Conservation (phyloP, 2,113 vertebrate genomes). For the Gopherus flavomarginatus region DNA sequence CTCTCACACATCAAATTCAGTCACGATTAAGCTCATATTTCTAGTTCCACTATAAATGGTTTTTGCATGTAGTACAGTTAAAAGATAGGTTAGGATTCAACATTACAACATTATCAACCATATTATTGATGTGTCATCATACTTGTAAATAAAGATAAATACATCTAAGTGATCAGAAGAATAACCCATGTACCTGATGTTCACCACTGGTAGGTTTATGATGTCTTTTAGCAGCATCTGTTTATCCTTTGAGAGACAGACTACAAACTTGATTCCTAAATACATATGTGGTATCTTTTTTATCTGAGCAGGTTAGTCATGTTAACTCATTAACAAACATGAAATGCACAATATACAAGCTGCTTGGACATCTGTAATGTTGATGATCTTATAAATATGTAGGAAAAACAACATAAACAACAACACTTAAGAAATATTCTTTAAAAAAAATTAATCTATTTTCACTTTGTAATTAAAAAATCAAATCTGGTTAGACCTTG, state of each 20-base stretch:
- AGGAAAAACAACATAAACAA: background rate
- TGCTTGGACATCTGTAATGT: background rate
- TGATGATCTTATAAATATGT: background rate
- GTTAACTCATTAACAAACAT: background rate
- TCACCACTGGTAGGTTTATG: background rate
- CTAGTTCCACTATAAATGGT: background rate
- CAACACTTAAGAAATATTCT: background rate
- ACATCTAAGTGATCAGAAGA: background rate
- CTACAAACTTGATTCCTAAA: background rate
- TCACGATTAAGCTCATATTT: background rate
- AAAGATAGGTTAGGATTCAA: background rate
- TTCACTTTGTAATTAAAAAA: background rate
- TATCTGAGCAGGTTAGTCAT: background rate
- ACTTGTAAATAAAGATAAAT: background rate
- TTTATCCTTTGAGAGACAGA: background rate
- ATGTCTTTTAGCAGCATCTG: background rate
- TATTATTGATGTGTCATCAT: background rate
- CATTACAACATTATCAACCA: background rate
- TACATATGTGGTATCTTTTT: background rate
- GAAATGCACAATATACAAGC: background rate
- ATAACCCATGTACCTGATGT: background rate
- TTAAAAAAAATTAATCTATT: background rate
- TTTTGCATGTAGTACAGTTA: background rate
- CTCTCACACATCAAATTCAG: accelerated
- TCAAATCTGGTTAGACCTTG: background rate